Base-by-base conservation (phyloP, 2,797 vertebrate genomes). In the Sebastiscus tertius region DNA sequence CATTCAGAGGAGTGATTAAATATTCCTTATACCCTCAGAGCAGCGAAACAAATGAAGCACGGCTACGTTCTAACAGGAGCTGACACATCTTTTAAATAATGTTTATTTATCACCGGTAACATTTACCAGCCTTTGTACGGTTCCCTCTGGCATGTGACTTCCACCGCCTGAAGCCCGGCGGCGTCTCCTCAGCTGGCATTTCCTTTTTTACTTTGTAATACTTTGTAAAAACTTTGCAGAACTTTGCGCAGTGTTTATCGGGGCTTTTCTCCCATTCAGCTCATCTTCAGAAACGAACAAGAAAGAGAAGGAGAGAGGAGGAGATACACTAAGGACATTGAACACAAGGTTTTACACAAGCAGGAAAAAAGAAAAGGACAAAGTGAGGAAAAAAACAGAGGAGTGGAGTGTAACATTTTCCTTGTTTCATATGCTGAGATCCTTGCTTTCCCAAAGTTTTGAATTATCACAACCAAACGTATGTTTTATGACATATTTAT, bases 41-140 rank as follows among this genome's bases (percentile, higher is more conserved):
- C 93, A 90, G 88, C 67, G 89, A 92, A 94, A 93, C 95, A 94
- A 96, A 94, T 95, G 95, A 96, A 95, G 84, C 96, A 94, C 92
- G 72, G 89, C 90, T 56, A 70, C 73, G 86, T 91, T 84, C 93
- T 96, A 96, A 96, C 95, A 91, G 92, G 93, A 90, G 91, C 93
- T 96, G 96, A 96, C 96, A 95, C 91, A 94, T 95, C 94, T 96
- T 96, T 96, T 94, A 96, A 96, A 96, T 96, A 95, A 96, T 96
- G 95, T 96, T 96, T 96, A 96, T 96, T 96, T 96, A 96, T 96
- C 94, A 93, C 69, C 74, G 70, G 90, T 95, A 95, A 95, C 91
- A 95, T 95, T 95, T 95, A 93, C 91, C 91, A 88, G 93, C 86
- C 92, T 80, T 83, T 60, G 67, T 87, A 60, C 31, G 75, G 36